Base-by-base conservation (phyloP, 2,888 invertebrate species). In the Tenthredo notha region DNA sequence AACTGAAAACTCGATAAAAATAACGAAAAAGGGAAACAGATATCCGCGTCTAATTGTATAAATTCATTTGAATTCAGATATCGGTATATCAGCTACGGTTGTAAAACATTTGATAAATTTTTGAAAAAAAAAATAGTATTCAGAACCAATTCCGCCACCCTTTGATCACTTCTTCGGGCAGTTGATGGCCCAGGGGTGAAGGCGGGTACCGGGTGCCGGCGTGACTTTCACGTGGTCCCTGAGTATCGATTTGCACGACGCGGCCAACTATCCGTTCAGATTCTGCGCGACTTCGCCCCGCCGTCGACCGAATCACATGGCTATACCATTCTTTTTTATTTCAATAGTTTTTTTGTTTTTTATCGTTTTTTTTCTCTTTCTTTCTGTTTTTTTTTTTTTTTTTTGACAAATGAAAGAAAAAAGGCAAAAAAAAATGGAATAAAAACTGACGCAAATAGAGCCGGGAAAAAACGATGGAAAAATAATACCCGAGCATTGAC, bases 181-280 rank as follows among this genome's bases (percentile, higher is more conserved):
- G 21, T 83, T 67, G 67, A 58, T 33, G 83, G 67, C 83, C 82
- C 67, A 83, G 83, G 29, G 83, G 83, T 33, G 70, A 70, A 83
- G 47, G 83, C 67, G 70, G 83, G 83, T 47, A 83, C 67, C 83
- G 67, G 47, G n/a, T 70, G 33, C 43, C 83, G 67, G 83, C 83
- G 67, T 83, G 83, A 83, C 83, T 83, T 83, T 83, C 83, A 83
- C 83, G 83, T 83, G 83, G 83, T 83, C 83, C 33, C 83, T 70
- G 67, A 67, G 67, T 83, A 83, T 83, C 83, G 83, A 83, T 83
- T 70, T 50, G 65, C 67, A 67, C 83, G 83, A 70, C 83, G 67
- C 65, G 67, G 83, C 83, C 67, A 70, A 83, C 83, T 40, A 83
- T 67, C 83, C 83, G 83, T 67, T 70, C 83, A 50, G 83, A 83